These are phyloP conservation scores for Pelmatolapia mariae DNA, from an alignment of 2,113 vertebrate species.

Conservation along the genomic window DNA sequence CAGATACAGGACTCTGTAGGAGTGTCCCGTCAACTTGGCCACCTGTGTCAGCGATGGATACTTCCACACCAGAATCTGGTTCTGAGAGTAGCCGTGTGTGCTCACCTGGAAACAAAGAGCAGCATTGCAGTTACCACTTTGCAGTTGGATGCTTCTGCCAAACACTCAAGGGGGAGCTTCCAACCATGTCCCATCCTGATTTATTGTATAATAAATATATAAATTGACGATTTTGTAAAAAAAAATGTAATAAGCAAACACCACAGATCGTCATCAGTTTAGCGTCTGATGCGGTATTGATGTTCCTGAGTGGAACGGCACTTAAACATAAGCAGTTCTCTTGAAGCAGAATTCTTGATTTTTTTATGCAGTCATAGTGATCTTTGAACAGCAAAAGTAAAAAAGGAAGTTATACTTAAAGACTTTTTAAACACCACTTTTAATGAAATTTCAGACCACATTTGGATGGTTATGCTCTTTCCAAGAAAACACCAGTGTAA, in stretches of 20 bases:
- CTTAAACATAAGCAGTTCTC: background rate
- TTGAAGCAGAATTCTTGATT: background rate
- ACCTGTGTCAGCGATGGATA: slow-evolving; percentile 77
- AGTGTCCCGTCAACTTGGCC: slow-evolving; percentile 78
- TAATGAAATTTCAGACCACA: background rate
- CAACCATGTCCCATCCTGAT: accelerated
- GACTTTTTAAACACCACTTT: background rate
- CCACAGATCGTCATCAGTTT: background rate
- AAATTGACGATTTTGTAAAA: background rate
- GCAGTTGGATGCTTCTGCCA: background rate
- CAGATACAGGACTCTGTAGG: slow-evolving; percentile 77
- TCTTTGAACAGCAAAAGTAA: background rate
- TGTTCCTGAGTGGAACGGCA: background rate
- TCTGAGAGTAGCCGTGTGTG: slow-evolving; percentile 81
- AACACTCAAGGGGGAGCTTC: background rate
- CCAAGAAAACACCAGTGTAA: background rate
- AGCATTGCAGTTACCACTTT: background rate
- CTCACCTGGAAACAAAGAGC: slow-evolving; percentile 65
- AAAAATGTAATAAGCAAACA: accelerated
- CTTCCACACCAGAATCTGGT: slow-evolving; percentile 82
- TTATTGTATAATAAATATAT: background rate
- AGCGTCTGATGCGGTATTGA: accelerated
- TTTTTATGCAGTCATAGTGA: background rate
- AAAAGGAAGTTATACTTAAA: background rate
- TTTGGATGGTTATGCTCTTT: background rate